Conservation (phyloP, 2,888 invertebrate species). For the Branchipolynoe longqiensis region DNA sequence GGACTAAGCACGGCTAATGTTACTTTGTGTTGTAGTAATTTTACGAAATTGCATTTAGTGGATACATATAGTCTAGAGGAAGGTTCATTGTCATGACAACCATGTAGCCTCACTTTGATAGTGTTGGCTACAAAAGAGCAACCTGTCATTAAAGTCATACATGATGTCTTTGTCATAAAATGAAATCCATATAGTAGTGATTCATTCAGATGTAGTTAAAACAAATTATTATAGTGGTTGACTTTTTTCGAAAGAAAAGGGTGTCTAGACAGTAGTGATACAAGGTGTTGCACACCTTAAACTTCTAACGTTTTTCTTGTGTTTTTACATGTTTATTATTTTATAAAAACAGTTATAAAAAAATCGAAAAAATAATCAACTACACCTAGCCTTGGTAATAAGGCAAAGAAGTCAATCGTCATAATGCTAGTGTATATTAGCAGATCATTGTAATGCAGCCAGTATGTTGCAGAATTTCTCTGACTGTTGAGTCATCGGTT, state of each 20-base stretch:
- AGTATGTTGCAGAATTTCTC: slow-evolving; percentile 5
- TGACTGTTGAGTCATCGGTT: background rate
- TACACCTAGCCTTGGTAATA: slow-evolving; percentile 50
- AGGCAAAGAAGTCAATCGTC: slow-evolving; percentile 36
- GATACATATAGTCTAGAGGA: slow-evolving; percentile 55
- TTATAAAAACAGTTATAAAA: slow-evolving; percentile 7
- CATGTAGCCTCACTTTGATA: slow-evolving; percentile 45
- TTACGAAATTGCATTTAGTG: slow-evolving; percentile 33
- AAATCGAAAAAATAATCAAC: slow-evolving; percentile 32
- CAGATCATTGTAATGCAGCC: slow-evolving; percentile 22
- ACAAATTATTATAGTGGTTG: slow-evolving; percentile 35
- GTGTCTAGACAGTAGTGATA: slow-evolving; percentile 39
- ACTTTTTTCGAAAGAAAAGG: slow-evolving; percentile 35
- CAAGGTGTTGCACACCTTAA: slow-evolving; percentile 48
- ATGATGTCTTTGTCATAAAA: slow-evolving; percentile 40
- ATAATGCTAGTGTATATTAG: slow-evolving; percentile 50
- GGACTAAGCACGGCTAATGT: slow-evolving; percentile 31
- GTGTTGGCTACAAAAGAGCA: slow-evolving; percentile 16
- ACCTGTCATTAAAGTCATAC: slow-evolving; percentile 29
- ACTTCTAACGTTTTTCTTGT: slow-evolving; percentile 3
- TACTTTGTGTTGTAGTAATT: slow-evolving; percentile 45
- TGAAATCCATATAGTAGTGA: slow-evolving; percentile 50
- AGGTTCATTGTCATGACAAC: slow-evolving; percentile 54
- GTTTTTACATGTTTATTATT: slow-evolving; percentile 20
- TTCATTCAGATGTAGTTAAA: slow-evolving; percentile 27